Conservation (phyloP, 2,113 vertebrate species). For the Colinus virginianus region DNA sequence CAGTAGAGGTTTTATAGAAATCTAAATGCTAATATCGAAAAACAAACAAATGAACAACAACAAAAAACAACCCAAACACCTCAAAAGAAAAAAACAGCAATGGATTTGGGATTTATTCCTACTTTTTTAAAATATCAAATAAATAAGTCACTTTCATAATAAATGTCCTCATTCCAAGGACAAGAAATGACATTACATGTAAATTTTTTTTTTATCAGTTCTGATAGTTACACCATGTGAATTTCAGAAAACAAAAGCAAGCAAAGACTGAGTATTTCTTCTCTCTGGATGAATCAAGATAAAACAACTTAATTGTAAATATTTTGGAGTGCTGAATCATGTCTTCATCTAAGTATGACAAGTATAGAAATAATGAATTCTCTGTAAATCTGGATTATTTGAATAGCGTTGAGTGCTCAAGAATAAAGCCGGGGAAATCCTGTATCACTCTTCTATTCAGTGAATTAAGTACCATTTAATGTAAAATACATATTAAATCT, state of each 20-base stretch:
- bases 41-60: background rate
- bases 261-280: background rate
- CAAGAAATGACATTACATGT: background rate
- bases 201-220: background rate
- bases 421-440: background rate
- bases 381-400: background rate
- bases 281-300: background rate
- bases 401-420: background rate
- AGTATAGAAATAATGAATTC: background rate
- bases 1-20: background rate
- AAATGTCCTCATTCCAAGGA: background rate
- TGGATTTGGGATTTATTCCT: background rate
- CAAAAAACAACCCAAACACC: background rate
- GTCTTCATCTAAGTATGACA: background rate
- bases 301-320: background rate
- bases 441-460: background rate
- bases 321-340: background rate
- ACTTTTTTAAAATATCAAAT: background rate
- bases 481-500: background rate
- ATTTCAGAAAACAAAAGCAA: background rate
- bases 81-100: background rate
- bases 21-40: background rate
- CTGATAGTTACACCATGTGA: background rate
- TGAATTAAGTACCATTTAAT: background rate
- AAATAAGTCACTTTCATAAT: background rate